A percentile compares a stretch with the other conserved stretches of the same genome.
Conservation (phyloP, 1,140 invertebrate genomes). For the Chelonus insularis region DNA sequence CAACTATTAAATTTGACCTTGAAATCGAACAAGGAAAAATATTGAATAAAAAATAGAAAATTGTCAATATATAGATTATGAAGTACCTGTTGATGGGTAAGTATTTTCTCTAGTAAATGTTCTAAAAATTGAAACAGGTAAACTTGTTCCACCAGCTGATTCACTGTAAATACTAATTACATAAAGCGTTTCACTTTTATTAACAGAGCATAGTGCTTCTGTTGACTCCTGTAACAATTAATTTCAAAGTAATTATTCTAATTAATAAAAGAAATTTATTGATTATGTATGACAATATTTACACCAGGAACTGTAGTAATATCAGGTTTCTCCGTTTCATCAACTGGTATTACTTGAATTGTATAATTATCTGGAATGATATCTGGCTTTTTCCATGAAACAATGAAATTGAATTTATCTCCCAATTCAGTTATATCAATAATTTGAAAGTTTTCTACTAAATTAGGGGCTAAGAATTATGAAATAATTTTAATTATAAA, state of each 20-base stretch:
- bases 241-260: not conserved
- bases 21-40: not conserved
- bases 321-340: not conserved
- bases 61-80: too few species aligned
- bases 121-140: slow-evolving; percentile 8
- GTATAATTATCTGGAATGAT: slow-evolving; percentile 52
- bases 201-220: slow-evolving; percentile 33
- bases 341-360: slow-evolving; percentile 32
- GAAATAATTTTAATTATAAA: slow-evolving; percentile 1
- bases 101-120: not conserved
- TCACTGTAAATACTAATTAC: slow-evolving; percentile 43
- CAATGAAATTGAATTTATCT: slow-evolving; percentile 38
- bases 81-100: not conserved
- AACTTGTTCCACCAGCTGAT: slow-evolving; percentile 44
- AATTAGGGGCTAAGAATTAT: slow-evolving; percentile 42
- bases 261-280: not conserved
- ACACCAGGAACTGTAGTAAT: slow-evolving; percentile 37
- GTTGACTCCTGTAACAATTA: slow-evolving; percentile 41
- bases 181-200: slow-evolving; percentile 33
- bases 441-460: slow-evolving; percentile 35
- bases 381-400: slow-evolving; percentile 50
- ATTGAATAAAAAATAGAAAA: not conserved
- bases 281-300: not conserved
- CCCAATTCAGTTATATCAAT: not conserved
- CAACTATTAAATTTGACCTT: not conserved